phyloP scores from a whole-genome alignment of 1,140 invertebrate genomes.

The Trichomalopsis sarcophagae region DNA sequence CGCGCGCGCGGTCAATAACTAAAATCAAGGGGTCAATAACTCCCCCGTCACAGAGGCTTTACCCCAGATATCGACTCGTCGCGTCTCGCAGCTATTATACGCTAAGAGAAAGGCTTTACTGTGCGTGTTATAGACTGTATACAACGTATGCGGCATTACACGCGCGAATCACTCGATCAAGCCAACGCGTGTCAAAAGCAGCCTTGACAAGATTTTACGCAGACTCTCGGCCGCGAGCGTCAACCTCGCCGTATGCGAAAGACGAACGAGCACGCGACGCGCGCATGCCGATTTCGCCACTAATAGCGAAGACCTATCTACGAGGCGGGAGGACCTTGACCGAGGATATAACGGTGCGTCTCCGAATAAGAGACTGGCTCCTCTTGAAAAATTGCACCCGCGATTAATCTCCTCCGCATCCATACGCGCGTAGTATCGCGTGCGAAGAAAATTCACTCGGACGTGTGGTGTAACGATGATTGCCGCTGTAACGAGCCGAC shows the following conservation, averaged over 20 bases:
- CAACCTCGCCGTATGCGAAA: neutral
- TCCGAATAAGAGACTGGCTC: neutral
- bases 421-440: neutral
- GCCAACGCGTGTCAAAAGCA: neutral
- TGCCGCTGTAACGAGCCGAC: neutral
- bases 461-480: neutral
- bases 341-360: conserved; percentile 65
- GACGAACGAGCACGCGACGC: neutral
- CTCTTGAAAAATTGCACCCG: neutral
- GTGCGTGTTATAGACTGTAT: too few relatives aligned
- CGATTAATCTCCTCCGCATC: neutral
- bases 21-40: conserved; percentile 25
- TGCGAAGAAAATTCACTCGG: neutral
- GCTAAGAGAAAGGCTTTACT: too few relatives aligned
- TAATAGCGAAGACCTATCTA: too few relatives aligned
- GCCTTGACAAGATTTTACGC: neutral
- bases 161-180: too few relatives aligned
- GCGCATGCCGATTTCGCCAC: neutral
- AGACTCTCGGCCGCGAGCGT: neutral
- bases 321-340: conserved; percentile 62
- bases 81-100: neutral
- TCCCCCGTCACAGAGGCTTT: neutral
- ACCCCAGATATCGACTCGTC: neutral
- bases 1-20: conserved; percentile 10
- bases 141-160: too few relatives aligned